phyloP scores from a whole-genome alignment of 2,888 invertebrate genomes.

The Mimumesa dahlbomi region DNA sequence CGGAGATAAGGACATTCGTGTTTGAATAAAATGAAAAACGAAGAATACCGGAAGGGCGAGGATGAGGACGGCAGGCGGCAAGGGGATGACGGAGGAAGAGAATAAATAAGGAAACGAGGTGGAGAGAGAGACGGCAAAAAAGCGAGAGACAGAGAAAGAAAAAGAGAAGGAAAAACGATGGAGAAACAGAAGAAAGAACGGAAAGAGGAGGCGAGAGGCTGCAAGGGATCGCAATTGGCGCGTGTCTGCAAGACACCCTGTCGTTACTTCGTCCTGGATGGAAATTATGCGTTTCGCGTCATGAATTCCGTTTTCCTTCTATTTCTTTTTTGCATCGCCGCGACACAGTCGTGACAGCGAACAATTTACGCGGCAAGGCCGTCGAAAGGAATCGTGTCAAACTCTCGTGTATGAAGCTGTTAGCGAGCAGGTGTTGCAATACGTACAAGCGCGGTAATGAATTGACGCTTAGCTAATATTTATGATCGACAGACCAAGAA shows the following conservation, averaged over 20 bases:
- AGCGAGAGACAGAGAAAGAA: slow-evolving; percentile 14
- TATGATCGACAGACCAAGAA: slow-evolving; percentile 40
- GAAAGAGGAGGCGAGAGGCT: slow-evolving; percentile 6
- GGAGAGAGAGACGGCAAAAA: slow-evolving; percentile 13
- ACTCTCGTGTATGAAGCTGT: slow-evolving; percentile 24
- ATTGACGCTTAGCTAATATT: slow-evolving; percentile 48
- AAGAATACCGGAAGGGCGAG: neutral
- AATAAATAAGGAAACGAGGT: slow-evolving; percentile 22
- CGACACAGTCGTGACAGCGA: slow-evolving; percentile 20
- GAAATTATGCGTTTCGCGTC: slow-evolving; percentile 34
- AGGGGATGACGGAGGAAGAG: neutral
- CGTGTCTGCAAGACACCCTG: slow-evolving; percentile 43
- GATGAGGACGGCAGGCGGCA: neutral
- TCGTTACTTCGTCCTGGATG: slow-evolving; percentile 39
- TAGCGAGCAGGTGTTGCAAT: slow-evolving; percentile 30
- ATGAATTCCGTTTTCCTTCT: slow-evolving; percentile 1
- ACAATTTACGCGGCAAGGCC: slow-evolving; percentile 34
- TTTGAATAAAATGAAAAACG: slow-evolving; percentile 60
- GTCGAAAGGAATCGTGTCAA: slow-evolving; percentile 22
- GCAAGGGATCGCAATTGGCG: slow-evolving; percentile 33
- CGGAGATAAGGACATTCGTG: slow-evolving; percentile 70
- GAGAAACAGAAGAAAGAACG: neutral
- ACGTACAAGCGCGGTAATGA: slow-evolving; percentile 39
- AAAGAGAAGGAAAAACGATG: slow-evolving; percentile 11
- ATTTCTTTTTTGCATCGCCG: neutral